A percentile compares a stretch with the other conserved stretches of the same genome.
Evolutionary conservation across 2,797 vertebrate genomes (phyloP).

Genomic region (Poecilia picta): DNA sequence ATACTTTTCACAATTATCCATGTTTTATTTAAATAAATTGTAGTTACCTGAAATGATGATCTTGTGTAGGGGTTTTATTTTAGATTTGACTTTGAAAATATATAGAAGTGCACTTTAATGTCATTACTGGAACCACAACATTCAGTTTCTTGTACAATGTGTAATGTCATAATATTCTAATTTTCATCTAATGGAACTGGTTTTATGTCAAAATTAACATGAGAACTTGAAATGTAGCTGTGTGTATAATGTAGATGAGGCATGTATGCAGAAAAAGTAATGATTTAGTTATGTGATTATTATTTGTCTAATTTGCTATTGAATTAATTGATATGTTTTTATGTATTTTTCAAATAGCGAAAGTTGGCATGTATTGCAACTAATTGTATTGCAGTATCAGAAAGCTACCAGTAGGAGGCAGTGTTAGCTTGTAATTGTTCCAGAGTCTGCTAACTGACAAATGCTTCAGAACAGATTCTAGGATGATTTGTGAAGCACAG

Average conservation of each 20-base stretch:
- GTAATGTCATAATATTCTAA: background rate
- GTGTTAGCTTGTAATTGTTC: no score
- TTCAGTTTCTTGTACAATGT: background rate
- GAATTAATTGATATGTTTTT: no score
- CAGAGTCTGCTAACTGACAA: no score
- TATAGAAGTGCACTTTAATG: background rate
- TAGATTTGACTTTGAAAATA: background rate
- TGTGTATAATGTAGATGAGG: background rate
- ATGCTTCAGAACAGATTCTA: no score
- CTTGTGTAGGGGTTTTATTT: background rate
- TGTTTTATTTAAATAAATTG: slow-evolving; percentile 67
- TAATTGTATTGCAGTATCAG: no score
- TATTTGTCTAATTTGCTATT: no score
- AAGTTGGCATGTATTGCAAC: no score
- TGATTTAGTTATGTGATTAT: no score
- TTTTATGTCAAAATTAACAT: background rate
- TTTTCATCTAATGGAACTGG: background rate
- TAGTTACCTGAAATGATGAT: slow-evolving; percentile 27
- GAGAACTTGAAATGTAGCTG: background rate
- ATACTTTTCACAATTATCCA: slow-evolving; percentile 48
- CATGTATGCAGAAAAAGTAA: background rate
- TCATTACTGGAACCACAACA: background rate
- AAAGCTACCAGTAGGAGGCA: no score
- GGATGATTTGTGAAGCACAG: no score
- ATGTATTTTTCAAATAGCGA: no score